A percentile compares a stretch with the other conserved stretches of the same genome.
Evolutionary conservation across 2,113 vertebrate genomes (phyloP).

Genomic region (Dipodomys ordii): DNA sequence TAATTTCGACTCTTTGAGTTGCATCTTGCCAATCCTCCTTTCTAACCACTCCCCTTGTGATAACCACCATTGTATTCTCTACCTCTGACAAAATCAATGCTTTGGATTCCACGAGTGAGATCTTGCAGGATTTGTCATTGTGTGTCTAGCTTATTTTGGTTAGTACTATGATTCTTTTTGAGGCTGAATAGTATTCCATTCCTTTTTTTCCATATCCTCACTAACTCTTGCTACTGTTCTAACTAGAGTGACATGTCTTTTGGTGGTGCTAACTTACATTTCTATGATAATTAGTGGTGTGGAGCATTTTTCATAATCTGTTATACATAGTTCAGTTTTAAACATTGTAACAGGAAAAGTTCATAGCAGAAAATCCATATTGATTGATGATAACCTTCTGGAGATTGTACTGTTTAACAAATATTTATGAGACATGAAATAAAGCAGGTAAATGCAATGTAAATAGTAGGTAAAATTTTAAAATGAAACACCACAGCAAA

Average conservation of each 20-base stretch:
- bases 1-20: neutral
- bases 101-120: neutral
- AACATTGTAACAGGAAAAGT: neutral
- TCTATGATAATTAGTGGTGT: neutral
- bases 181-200: neutral
- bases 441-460: neutral
- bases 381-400: neutral
- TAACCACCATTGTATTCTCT: neutral
- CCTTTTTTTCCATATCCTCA: neutral
- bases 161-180: neutral
- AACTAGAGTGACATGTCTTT: neutral
- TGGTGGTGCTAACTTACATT: neutral
- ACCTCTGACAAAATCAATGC: neutral
- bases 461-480: neutral
- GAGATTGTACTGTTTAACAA: neutral
- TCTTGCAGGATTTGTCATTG: neutral
- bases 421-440: constrained; percentile 19
- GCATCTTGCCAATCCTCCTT: neutral
- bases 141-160: neutral
- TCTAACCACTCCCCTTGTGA: neutral
- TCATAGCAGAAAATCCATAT: neutral
- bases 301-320: neutral
- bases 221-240: neutral
- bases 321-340: neutral
- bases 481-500: constrained; percentile 3